Base-by-base conservation (phyloP, 1,140 invertebrate species). In the Melipona quadrifasciata region DNA sequence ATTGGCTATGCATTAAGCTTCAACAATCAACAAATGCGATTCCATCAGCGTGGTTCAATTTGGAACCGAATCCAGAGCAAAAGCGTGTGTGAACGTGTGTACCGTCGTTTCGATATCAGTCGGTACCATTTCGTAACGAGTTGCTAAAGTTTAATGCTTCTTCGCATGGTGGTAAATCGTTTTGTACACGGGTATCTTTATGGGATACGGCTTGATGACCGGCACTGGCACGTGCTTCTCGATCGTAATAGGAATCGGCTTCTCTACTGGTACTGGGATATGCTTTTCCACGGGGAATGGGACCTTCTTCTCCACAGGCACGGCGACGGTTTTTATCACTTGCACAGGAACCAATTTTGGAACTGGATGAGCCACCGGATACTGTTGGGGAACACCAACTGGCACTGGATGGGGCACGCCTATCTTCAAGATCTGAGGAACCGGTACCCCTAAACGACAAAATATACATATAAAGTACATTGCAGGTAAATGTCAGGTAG, bases 101-200 rank as follows among this genome's bases (percentile, higher is more conserved):
- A 51, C 2, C 14, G n/a, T 51, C 58, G 39, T 81, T 47, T 24
- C 34, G 16, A 0, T 27, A 65, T 65, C 61, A 17, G 14, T 53
- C 55, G 47, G 17, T 31, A 82, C 55, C 34, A 31, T 39, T 67
- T 6, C 1, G 8, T 47, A 31, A 57, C 27, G n/a, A 57, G n/a
- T 55, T 8, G 14, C 8, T 19, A 65, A 31, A 65, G n/a, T 58
- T 65, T 87, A 90, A n/a, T 90, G 89, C 57, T 90, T 90, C 87
- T 97, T 97, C 71, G 96, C 95, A 64, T 96, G 96, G 87, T 97
- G 96, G 85, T 96, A 95, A 53, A 97, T 96, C 21, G 97, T 96
- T 91, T 97, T 97, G 92, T 97, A 97, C 4, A 97, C 95, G 31
- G 97, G 97, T 57, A 97, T 96, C 90, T 97, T 97, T 19, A 97